A percentile compares a stretch with the other conserved stretches of the same genome.
Evolutionary conservation across 2,888 invertebrate genomes (phyloP).

Genomic region (Thymelicus acteon): DNA sequence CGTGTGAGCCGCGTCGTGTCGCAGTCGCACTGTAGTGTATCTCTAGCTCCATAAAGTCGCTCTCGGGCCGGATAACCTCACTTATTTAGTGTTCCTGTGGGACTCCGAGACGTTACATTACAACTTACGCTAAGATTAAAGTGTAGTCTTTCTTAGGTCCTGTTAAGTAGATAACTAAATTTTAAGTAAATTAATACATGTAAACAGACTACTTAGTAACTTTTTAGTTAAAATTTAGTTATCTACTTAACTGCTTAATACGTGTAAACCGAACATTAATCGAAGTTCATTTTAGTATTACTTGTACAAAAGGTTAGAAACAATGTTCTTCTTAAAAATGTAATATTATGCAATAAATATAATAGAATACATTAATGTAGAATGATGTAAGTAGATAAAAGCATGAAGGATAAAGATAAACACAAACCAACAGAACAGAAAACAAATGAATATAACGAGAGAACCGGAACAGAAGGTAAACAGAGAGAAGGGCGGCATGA

Average conservation of each 20-base stretch:
- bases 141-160: not conserved
- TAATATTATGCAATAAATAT: not conserved
- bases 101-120: no score
- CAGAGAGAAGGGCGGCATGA: conserved; percentile 34
- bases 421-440: conserved; percentile 3
- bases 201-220: no score
- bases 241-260: no score
- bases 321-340: not conserved
- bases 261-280: not conserved
- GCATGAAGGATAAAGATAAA: conserved; percentile 1
- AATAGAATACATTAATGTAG: not conserved
- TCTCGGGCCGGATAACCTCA: no score
- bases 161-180: no score
- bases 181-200: no score
- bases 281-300: not conserved
- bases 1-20: no score
- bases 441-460: conserved; percentile 4
- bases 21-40: no score
- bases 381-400: not conserved
- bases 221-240: no score
- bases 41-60: no score
- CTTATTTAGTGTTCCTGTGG: no score
- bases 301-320: not conserved
- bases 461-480: conserved; percentile 36
- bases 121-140: not conserved